Evolutionary conservation across 2,113 vertebrate genomes (phyloP).

Genomic region (Symphodus melops): DNA sequence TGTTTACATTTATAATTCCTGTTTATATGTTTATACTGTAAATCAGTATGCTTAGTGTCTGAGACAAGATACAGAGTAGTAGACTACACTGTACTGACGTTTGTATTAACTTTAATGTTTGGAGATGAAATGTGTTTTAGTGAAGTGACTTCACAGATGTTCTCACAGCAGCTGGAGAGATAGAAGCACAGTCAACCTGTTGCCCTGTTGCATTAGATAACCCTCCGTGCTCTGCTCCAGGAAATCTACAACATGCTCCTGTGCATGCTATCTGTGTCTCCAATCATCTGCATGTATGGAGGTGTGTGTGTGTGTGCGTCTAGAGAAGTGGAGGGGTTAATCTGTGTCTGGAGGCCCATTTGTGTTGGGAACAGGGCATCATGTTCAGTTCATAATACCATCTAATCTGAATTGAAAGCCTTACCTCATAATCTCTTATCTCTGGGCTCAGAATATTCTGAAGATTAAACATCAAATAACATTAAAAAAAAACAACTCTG

Average conservation of each 20-base stretch:
- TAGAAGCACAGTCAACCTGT: neutral
- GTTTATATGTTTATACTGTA: no score
- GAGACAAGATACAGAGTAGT: no score
- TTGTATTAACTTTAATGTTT: neutral
- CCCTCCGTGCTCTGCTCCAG: neutral
- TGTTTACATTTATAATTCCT: no score
- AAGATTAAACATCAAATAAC: neutral
- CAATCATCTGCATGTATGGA: neutral
- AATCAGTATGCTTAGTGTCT: no score
- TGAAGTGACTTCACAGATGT: neutral
- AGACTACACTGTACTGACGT: neutral
- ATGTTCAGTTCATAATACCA: constrained; percentile 46
- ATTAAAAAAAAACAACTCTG: no score
- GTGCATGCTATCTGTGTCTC: neutral
- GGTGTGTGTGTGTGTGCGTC: neutral
- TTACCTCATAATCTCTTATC: neutral
- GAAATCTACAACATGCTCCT: constrained; percentile 4
- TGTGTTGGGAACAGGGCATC: constrained; percentile 19
- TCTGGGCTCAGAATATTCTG: neutral
- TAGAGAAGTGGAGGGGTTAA: constrained; percentile 18
- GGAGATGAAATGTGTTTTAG: neutral
- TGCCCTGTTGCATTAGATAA: neutral
- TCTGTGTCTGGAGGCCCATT: constrained; percentile 31
- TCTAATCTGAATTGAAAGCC: constrained; percentile 52
- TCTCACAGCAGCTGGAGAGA: neutral